Base-by-base conservation (phyloP, 2,797 vertebrate species). In the Tarsius wallacei region DNA sequence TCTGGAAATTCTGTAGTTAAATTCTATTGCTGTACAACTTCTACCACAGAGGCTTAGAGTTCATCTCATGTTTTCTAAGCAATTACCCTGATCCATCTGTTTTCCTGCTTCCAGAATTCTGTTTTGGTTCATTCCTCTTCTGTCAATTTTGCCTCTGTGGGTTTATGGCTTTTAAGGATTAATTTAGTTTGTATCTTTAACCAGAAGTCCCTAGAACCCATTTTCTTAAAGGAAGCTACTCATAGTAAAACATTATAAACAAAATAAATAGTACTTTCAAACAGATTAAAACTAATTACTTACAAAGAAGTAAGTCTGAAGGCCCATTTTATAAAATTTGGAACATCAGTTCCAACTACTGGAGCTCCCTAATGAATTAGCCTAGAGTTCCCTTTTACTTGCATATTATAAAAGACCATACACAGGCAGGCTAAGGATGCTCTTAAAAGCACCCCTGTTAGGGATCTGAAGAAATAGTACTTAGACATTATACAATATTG, bases 261-360 rank as follows among this genome's bases (percentile, higher is more conserved):
- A 96, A 94, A 97, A 96, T 74, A 76, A 96, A 88, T 19, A 82
- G 66, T 49, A 31, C n/a, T 87, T 95, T 95, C 61, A 85, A 95
- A 13, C 14, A 95, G 96, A 86, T 94, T 92, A 93, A 96, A 86
- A 86, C 47, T 73, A 95, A 73, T 85, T 81, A 87, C 61, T 91
- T 86, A 77, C 61, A 85, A 87, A 90, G 31, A 87, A 13, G 21
- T 88, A 93, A 59, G 5, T 85, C 59, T 77, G 47, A 86, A 90
- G 28, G 24, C 19, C 24, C 71, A 59, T 14, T 91, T 91, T 87
- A 66, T 93, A 82, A 91, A 91, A 94, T 84, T 74, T 89, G 86
- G 84, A 22, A 64, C 63, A 55, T 91, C 51, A 68, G 31, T n/a
- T 97, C 85, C 55, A 73, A 83, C 5, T 9, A 11, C 22, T 70